Conservation (phyloP, 2,888 invertebrate genomes). For the Rhagonycha lutea region DNA sequence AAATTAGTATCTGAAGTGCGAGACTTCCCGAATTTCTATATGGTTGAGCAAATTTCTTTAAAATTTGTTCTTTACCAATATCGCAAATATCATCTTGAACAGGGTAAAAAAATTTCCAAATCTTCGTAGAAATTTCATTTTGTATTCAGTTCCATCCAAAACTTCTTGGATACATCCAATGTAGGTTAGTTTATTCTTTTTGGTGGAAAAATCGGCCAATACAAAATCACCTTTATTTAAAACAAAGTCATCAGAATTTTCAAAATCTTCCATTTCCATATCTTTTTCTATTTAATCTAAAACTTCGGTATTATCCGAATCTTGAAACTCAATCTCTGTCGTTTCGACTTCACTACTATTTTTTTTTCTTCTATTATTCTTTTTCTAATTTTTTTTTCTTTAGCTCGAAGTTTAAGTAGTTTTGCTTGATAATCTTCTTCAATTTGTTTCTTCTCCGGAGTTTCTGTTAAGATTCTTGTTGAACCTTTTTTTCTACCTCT, state of each 20-base stretch:
- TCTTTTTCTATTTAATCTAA: not conserved
- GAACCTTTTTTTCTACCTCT: too few species aligned
- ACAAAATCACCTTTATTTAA: not conserved
- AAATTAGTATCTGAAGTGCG: too few species aligned
- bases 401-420: too few species aligned
- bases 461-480: too few species aligned
- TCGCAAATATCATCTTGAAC: not conserved
- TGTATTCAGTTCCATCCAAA: not conserved
- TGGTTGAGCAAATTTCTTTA: not conserved
- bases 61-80: not conserved
- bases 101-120: not conserved
- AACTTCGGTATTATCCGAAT: not conserved
- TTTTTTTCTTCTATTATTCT: too few species aligned
- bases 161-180: not conserved
- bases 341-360: too few species aligned
- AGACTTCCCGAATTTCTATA: too few species aligned
- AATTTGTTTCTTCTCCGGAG: too few species aligned
- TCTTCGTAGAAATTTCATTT: not conserved
- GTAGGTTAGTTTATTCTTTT: not conserved
- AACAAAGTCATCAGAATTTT: not conserved
- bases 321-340: not conserved
- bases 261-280: not conserved
- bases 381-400: too few species aligned
- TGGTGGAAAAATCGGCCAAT: not conserved
- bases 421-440: too few species aligned